Percentiles rank a stretch among this genome's conserved stretches.
These are phyloP conservation scores for Callospermophilus lateralis DNA, from an alignment of 2,113 vertebrate genomes.

Conservation along the genomic window DNA sequence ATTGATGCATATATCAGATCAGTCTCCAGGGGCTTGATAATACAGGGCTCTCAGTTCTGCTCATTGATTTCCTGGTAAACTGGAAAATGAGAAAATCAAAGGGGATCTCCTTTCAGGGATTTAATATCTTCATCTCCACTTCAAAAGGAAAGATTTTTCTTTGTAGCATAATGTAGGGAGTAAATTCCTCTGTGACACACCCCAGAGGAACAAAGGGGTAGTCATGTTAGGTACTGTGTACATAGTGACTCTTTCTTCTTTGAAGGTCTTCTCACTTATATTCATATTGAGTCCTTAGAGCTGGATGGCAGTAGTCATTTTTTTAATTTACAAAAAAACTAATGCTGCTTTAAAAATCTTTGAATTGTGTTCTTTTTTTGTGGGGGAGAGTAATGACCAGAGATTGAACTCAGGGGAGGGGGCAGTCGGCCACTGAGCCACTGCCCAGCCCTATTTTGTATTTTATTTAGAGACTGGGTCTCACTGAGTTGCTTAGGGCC, in stretches of 20 bases:
- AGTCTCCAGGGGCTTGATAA: background rate
- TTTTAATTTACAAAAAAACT: conserved; percentile 35
- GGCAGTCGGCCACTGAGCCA: too few relatives aligned
- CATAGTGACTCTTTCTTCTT: background rate
- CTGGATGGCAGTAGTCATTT: background rate
- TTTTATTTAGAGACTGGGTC: too few relatives aligned
- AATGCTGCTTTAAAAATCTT: conserved; percentile 18
- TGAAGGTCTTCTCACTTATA: background rate
- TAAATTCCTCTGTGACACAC: background rate
- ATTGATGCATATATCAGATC: rapidly evolving
- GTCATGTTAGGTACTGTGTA: background rate
- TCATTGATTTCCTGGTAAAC: conserved; percentile 23
- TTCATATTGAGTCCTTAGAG: background rate
- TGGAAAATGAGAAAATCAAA: background rate
- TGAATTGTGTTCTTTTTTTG: background rate
- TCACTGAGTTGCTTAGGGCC: too few relatives aligned
- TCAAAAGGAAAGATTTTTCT: background rate
- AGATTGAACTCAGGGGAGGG: too few relatives aligned
- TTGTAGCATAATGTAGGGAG: background rate
- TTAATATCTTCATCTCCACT: background rate
- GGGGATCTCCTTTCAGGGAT: background rate
- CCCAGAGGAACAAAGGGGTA: background rate
- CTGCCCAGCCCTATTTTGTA: too few relatives aligned
- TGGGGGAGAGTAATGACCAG: too few relatives aligned
- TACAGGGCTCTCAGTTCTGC: background rate